Evolutionary conservation across 1,140 invertebrate species (phyloP).

Genomic region (Trypoxylus dichotomus): DNA sequence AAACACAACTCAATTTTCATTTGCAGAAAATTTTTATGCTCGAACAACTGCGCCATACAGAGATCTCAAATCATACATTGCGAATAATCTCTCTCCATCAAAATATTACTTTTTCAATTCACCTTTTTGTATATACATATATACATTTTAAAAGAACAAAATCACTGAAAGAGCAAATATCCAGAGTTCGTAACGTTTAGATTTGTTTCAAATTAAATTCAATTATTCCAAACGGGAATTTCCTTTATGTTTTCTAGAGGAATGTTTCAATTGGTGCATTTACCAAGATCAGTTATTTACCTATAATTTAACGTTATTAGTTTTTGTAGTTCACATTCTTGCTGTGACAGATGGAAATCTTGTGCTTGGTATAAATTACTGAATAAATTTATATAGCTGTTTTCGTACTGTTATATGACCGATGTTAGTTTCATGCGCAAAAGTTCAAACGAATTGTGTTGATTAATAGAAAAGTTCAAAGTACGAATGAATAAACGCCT

Average conservation of each 20-base stretch:
- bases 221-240: not conserved
- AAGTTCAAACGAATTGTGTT: not conserved
- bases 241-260: not conserved
- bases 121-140: too few relatives aligned
- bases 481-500: too few relatives aligned
- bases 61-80: too few relatives aligned
- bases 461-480: too few relatives aligned
- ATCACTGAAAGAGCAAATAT: too few relatives aligned
- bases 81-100: too few relatives aligned
- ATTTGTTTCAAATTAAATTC: not conserved
- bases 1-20: too few relatives aligned
- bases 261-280: not conserved
- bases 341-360: not conserved
- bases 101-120: too few relatives aligned
- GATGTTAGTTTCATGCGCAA: not conserved
- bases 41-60: too few relatives aligned
- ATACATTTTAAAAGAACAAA: too few relatives aligned
- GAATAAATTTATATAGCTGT: not conserved
- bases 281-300: not conserved
- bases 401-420: constrained; percentile 5
- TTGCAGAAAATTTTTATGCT: too few relatives aligned
- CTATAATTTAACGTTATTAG: not conserved
- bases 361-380: not conserved
- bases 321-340: constrained; percentile 4
- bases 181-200: too few relatives aligned